phyloP scores from a whole-genome alignment of 1,140 invertebrate species.

The Drosophila ironensis region DNA sequence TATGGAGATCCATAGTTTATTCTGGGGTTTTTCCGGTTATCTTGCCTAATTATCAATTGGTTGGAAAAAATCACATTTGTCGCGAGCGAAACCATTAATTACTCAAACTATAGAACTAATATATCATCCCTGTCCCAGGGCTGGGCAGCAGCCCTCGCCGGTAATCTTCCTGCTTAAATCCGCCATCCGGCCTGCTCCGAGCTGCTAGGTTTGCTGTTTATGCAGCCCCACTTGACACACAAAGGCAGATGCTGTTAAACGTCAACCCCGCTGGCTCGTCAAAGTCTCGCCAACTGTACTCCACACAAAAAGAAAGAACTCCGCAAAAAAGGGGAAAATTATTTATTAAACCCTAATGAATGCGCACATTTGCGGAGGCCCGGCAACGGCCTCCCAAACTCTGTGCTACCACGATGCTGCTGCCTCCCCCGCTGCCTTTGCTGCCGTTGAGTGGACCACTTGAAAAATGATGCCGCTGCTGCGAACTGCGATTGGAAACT shows the following conservation, averaged over 20 bases:
- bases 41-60: too few species aligned
- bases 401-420: not conserved
- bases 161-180: not conserved
- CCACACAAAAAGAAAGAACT: conserved; percentile 13
- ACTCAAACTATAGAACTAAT: too few species aligned
- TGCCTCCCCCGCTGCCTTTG: not conserved
- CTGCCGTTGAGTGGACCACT: conserved; percentile 51
- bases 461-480: conserved; percentile 69
- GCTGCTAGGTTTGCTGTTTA: conserved; percentile 16
- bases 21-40: too few species aligned
- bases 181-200: not conserved
- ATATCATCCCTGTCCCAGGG: too few species aligned
- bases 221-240: conserved; percentile 43
- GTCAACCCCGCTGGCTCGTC: conserved; percentile 41
- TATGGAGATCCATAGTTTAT: too few species aligned
- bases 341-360: conserved; percentile 78
- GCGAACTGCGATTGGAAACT: conserved; percentile 37
- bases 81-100: too few species aligned
- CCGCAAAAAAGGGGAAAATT: conserved; percentile 34
- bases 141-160: conserved; percentile 6
- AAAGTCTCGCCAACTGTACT: conserved; percentile 50
- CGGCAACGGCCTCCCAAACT: conserved; percentile 12
- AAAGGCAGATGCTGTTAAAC: conserved; percentile 45
- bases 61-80: too few species aligned
- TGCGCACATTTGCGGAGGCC: conserved; percentile 64